Conservation (phyloP, 2,888 invertebrate genomes). For the Agrochola lota region DNA sequence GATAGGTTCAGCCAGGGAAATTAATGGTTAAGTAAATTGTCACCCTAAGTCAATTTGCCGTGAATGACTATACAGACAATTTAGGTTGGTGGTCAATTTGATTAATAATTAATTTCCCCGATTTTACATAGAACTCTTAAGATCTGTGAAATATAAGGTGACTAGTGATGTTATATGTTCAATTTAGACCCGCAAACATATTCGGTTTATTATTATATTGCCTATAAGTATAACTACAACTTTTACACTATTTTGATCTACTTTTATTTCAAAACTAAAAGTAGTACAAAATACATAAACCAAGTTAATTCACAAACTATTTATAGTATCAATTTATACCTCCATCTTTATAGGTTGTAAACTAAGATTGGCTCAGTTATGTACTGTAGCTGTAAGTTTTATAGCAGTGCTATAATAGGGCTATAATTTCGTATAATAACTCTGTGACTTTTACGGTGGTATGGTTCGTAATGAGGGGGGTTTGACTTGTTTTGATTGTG, state of each 20-base stretch:
- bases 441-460: constrained; percentile 51
- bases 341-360: constrained; percentile 65
- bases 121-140: background rate
- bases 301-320: constrained; percentile 46
- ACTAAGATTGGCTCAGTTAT: constrained; percentile 70
- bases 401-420: constrained; percentile 68
- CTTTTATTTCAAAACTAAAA: constrained; percentile 20
- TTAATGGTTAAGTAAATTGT: too few relatives aligned
- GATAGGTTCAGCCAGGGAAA: background rate
- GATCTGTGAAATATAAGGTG: background rate
- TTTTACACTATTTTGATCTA: background rate
- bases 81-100: too few relatives aligned
- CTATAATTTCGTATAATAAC: constrained; percentile 63
- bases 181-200: background rate
- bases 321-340: constrained; percentile 70
- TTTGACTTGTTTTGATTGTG: constrained; percentile 28
- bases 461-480: constrained; percentile 53
- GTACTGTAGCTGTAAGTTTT: constrained; percentile 66
- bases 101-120: too few relatives aligned
- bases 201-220: too few relatives aligned
- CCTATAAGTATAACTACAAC: too few relatives aligned
- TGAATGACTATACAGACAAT: too few relatives aligned
- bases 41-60: too few relatives aligned
- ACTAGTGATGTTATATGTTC: background rate
- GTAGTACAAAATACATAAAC: constrained; percentile 22